Evolutionary conservation across 2,113 vertebrate species (phyloP), one percentile per base, ranked within the genome.

Genomic region (Nothocercus nigrocapillus): DNA sequence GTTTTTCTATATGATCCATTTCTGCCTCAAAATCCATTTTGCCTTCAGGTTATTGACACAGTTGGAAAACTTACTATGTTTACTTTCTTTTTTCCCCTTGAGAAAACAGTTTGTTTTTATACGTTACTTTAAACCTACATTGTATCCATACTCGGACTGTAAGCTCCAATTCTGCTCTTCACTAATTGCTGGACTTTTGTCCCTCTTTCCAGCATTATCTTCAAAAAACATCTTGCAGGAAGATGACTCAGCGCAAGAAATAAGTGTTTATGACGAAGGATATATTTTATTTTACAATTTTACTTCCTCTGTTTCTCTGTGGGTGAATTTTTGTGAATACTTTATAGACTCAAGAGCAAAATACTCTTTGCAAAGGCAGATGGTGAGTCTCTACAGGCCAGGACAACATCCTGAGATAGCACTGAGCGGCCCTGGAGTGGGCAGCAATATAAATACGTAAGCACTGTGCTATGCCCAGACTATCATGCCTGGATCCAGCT

Each of bases 41-140:
- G 56, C 78, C 97, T 88, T 63, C 68, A 40, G 95, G 96, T 95
- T 98, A 96, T 97, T 98, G 97, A 98, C 91, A 94, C 95, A 97
- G 97, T 97, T 98, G 96, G 94, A 66, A 95, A 97, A 90, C 70
- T 86, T 92, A 82, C 49, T 69, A 0, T 75, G 72, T 96, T 97
- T 96, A 83, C 72, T 85, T 73, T n/a, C n/a, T 92, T 91, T 84
- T 27, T 68, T 27, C 47, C 16, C 54, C 18, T 73, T 15, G 28
- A 93, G 79, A 56, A 94, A 93, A 94, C 21, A 53, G n/a, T 89
- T 94, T 75, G 2, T 18, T 44, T 89, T 93, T 42, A 19, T 56
- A 45, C 16, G 67, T 28, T 87, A 30, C 73, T 89, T 79, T 85
- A 73, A 85, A 75, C 32, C 56, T 83, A 81, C 47, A 5, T n/a